Evolutionary conservation across 2,888 invertebrate species (phyloP), one percentile per base, ranked within the genome.

Genomic region (Scaptomyza tumidula): DNA sequence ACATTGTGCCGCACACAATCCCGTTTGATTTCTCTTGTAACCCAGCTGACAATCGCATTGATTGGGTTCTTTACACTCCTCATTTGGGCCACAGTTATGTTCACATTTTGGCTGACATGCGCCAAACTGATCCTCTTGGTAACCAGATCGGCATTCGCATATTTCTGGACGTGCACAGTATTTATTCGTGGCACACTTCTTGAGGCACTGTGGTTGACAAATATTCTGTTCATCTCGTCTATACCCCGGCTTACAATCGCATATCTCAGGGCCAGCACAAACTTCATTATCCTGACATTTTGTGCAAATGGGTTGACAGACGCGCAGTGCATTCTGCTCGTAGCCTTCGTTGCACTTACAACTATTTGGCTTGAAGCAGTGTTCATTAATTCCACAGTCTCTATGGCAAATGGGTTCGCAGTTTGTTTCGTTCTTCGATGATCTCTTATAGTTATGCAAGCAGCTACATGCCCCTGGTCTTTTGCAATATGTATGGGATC

Each of bases 401-500:
- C 13, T 6, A 0, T 48, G 9, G 14, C 86, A 85, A 13, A 60
- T 6, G 1, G 74, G 68, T 6, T 43, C 49, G 41, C 78, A 78
- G 27, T 62, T 45, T 1, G 2, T 13, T 0, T 13, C 16, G 10
- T 52, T 45, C 14, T 1, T 46, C 49, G 49, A 27, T 56, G 71
- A 74, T 29, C 54, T 39, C 49, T 43, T 54, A 90, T 93, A 96
- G 0, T 95, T 96, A 0, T 92, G 90, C 69, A 94, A 94, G 78
- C 96, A 96, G 43, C 94, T 93, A 82, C 96, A 96, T 77, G 94
- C 93, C 87, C 95, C 94, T 0, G 96, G 96, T 0, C 93, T 93
- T 0, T 94, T 93, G 75, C 96, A 96, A 3, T 93, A 91, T 0
- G 92, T 91, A 75, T 72, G 6, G 0, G 84, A 81, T 3, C 63